Percentiles rank a stretch among this genome's conserved stretches.
Conservation (phyloP, 2,888 invertebrate species). For the Frankliniella fusca region DNA sequence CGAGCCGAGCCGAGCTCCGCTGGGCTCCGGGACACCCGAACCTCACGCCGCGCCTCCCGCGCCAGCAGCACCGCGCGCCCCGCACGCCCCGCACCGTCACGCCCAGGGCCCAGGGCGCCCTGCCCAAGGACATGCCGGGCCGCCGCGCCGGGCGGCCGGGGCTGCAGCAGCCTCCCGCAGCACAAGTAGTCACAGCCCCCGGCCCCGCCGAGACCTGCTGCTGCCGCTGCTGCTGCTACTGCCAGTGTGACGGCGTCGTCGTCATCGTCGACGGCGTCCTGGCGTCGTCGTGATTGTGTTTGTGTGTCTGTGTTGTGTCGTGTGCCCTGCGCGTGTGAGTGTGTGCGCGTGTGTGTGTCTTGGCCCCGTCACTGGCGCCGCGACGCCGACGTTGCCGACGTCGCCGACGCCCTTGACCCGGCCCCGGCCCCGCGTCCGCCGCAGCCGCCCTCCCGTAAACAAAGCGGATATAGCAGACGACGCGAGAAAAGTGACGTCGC, state of each 20-base stretch:
- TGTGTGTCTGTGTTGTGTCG: constrained; percentile 7
- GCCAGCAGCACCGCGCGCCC: too few species aligned
- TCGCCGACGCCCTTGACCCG: neutral
- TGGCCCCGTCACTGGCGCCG: neutral
- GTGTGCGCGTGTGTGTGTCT: neutral
- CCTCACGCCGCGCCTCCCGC: too few species aligned
- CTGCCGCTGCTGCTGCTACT: neutral
- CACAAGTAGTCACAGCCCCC: neutral
- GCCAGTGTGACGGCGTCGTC: neutral
- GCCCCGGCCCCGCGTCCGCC: neutral
- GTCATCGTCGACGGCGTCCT: neutral
- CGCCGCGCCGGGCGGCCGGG: neutral
- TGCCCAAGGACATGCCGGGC: neutral
- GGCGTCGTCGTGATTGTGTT: neutral
- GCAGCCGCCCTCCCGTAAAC: neutral
- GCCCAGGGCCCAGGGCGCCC: neutral
- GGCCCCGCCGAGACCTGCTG: neutral
- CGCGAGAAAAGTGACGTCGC: too few species aligned
- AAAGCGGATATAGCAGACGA: neutral
- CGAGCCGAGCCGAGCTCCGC: neutral
- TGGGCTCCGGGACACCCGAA: neutral
- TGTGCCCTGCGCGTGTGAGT: neutral
- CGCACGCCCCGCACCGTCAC: too few species aligned
- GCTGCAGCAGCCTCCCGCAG: neutral
- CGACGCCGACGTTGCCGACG: neutral